These are phyloP conservation scores for Apeltes quadracus DNA, from an alignment of 2,113 vertebrate species.

Conservation along the genomic window DNA sequence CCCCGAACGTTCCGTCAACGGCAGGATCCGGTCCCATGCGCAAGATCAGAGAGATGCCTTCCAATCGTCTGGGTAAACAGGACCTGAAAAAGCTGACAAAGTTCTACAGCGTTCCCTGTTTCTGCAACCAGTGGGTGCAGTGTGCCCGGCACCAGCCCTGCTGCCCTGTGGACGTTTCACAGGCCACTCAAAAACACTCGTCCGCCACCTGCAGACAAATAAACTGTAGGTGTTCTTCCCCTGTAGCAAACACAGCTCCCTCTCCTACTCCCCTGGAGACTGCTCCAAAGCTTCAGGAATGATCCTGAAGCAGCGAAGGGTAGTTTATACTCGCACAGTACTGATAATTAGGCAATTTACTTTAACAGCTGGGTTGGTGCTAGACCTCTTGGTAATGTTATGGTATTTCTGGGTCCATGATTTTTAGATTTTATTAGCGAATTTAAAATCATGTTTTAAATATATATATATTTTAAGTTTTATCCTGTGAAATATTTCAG, in stretches of 20 bases:
- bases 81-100: constrained; percentile 90
- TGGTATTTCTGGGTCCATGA: neutral
- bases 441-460: constrained; percentile 6
- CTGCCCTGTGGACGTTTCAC: constrained; percentile 84
- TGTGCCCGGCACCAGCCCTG: constrained; percentile 87
- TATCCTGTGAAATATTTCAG: neutral
- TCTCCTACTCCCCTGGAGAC: constrained; percentile 41
- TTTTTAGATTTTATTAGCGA: neutral
- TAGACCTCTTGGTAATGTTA: neutral
- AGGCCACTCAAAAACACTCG: constrained; percentile 60
- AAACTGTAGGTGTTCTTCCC: constrained; percentile 62
- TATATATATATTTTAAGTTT: too few relatives aligned
- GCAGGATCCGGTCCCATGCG: constrained; percentile 67
- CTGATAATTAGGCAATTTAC: neutral
- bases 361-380: neutral
- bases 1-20: constrained; percentile 18
- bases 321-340: neutral
- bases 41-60: constrained; percentile 81
- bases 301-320: neutral
- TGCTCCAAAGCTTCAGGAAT: constrained; percentile 29
- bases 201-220: constrained; percentile 64
- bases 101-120: constrained; percentile 91
- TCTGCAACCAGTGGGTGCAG: constrained; percentile 86
- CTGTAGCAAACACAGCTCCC: constrained; percentile 28
- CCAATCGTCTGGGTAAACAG: constrained; percentile 82